These are phyloP conservation scores for Hipparchia sbordonii DNA, from an alignment of 2,888 invertebrate species.

Conservation along the genomic window DNA sequence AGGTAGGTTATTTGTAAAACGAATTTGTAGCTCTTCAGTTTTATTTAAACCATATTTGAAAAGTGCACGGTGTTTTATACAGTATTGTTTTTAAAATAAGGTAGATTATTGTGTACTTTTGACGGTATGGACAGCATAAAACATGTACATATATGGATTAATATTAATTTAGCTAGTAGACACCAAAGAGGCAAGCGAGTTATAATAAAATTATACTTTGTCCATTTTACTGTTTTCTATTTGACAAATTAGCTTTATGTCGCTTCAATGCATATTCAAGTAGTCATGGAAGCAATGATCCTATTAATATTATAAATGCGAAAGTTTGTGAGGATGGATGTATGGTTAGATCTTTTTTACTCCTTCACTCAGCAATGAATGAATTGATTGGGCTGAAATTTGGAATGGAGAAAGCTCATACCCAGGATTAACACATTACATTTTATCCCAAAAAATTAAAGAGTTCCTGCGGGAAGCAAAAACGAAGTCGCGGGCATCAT, in stretches of 20 bases:
- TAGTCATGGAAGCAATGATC: too few relatives aligned
- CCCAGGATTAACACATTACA: too few relatives aligned
- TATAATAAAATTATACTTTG: conserved; percentile 43
- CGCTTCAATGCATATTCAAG: too few relatives aligned
- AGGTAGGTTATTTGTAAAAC: not conserved
- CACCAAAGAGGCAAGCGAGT: conserved; percentile 78
- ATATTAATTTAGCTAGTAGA: conserved; percentile 74
- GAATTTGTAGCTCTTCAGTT: not conserved
- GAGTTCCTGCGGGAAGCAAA: not conserved
- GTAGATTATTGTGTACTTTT: conserved; percentile 40
- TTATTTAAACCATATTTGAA: conserved; percentile 23
- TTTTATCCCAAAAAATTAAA: too few relatives aligned
- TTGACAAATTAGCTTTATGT: not conserved
- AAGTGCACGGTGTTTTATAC: conserved; percentile 42
- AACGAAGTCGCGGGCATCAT: too few relatives aligned
- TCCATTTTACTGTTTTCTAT: not conserved
- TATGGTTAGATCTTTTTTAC: too few relatives aligned
- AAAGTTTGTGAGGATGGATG: too few relatives aligned
- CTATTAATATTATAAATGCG: too few relatives aligned
- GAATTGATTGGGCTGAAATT: too few relatives aligned
- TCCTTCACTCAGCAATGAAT: too few relatives aligned
- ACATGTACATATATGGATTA: conserved; percentile 43
- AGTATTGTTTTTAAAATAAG: conserved; percentile 39
- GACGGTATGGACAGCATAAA: conserved; percentile 36
- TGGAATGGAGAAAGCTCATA: too few relatives aligned